Evolutionary conservation across 1,140 invertebrate species (phyloP), one percentile per base, ranked within the genome.

Genomic region (Sitodiplosis mosellana): DNA sequence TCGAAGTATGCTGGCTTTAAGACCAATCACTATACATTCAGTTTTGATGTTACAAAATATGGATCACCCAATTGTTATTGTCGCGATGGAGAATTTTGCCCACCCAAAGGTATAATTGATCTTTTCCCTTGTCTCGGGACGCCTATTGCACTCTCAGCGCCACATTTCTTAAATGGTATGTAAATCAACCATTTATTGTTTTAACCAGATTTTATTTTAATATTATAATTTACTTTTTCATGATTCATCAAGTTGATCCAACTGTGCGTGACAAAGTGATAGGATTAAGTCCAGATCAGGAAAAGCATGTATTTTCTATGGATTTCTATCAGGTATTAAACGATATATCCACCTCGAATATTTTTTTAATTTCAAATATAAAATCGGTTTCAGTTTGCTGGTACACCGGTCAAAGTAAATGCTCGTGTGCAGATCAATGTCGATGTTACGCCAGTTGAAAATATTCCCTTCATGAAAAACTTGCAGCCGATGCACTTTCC

Each of bases 161-260:
- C 89, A 1, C 89, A 94, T 65, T 89, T 88, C 58, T 80, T 81
- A 48, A 66, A 76, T 2, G 70, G 69, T 1, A 78, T 91, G n/a
- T 0, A 69, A 56, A 33, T 41, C 38, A 7, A 88, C 88, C n/a
- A n/a, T n/a, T n/a, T n/a, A n/a, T n/a, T n/a, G n/a, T n/a, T n/a
- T n/a, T n/a, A n/a, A n/a, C n/a, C n/a, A n/a, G n/a, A n/a, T n/a
- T n/a, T n/a, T n/a, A n/a, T n/a, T n/a, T n/a, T n/a, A n/a, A n/a
- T n/a, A n/a, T n/a, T n/a, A n/a, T n/a, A n/a, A n/a, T n/a, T n/a
- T n/a, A n/a, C n/a, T n/a, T n/a, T n/a, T n/a, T n/a, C n/a, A n/a
- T n/a, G n/a, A n/a, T n/a, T n/a, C n/a, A n/a, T n/a, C n/a, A n/a
- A 27, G 27, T 27, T 27, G 27, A 27, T 27, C 10, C 10, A 10